Evolutionary conservation across 2,113 vertebrate genomes (phyloP), one percentile per base, ranked within the genome.

Genomic region (Anas platyrhynchos): DNA sequence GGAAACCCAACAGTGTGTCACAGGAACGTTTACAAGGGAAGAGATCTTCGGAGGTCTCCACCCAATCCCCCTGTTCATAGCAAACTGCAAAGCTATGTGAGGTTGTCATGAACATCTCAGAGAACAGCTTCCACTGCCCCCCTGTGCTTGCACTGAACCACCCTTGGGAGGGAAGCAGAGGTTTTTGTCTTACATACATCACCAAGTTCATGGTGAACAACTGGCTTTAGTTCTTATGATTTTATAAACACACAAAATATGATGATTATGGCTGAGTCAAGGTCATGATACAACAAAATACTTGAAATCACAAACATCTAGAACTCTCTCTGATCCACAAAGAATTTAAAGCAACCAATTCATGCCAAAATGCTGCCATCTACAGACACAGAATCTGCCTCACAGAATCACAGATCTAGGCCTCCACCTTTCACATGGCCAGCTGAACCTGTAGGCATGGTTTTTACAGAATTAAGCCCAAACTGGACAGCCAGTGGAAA

Each of bases 1-100:
- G 27, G 54, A 83, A 84, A 61, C 16, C 5, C 16, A 75, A 5
- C 0, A 0, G 17, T 41, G 8, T 8, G 10, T 26, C 41, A 41
- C 56, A 32, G 38, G 44, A 86, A 56, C 13, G 59, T 55, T 36
- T 88, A 56, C 21, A 26, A 0, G 4, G 27, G 12, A 86, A 68
- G 27, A 76, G 15, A 25, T 6, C 2, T 2, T 26, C 54, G 36
- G 20, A 75, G 62, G 48, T 41, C 61, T 91, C 50, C 36, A 43
- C 26, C 61, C 50, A 84, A 69, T 29, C 0, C 9, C 18, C 18
- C 27, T n/a, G 12, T 8, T 67, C 16, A 54, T 0, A 48, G 50
- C 13, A 38, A 83, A 61, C 11, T 21, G 44, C 38, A 69, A 86
- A 83, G 38, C 50, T 22, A 38, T 9, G 26, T 2, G 14, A 84